Evolutionary conservation across 2,888 invertebrate species (phyloP), one percentile per base, ranked within the genome.

Genomic region (Tetragonisca angustula): DNA sequence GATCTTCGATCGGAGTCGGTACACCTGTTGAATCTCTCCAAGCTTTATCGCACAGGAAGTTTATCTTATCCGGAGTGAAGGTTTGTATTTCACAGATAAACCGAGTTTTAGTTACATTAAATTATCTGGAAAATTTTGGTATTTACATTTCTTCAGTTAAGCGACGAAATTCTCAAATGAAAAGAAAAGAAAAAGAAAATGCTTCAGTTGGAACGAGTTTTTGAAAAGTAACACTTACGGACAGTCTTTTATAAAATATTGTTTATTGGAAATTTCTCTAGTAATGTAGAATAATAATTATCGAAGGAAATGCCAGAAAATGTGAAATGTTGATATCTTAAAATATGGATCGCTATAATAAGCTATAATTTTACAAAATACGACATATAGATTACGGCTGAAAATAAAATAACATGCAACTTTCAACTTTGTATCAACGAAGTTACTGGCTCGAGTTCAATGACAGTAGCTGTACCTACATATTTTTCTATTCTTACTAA

Each of bases 21-120:
- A 32, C 76, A 79, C 84, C 83, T 84, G 83, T 70, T 79, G 71
- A 68, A n/a, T 19, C 11, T 19, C 11, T 43, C 6, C 21, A 15
- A 36, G 21, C 21, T n/a, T n/a, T 19, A 3, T 65, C 9, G 9
- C 24, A 64, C 21, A 13, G 4, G 19, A 64, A 32, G 21, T 13
- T 21, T 11, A 21, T 2, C 19, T 21, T 32, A 11, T 27, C 9
- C 9, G 11, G 0, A 24, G 17, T 1, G 6, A 13, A n/a, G 13
- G 2, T 56, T 56, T n/a, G 5, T 56, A n/a, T n/a, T n/a, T 56
- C n/a, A 2, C 2, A 5, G 13, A 1, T 56, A 4, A 56, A 5
- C n/a, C 1, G 56, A 56, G 21, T n/a, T 4, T 56, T 15, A n/a
- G 13, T 56, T n/a, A 0, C 56, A 15, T n/a, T 15, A 5, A 56